A percentile compares a stretch with the other conserved stretches of the same genome.
Conservation (phyloP, 2,113 vertebrate species). For the Paradoxurus hermaphroditus region DNA sequence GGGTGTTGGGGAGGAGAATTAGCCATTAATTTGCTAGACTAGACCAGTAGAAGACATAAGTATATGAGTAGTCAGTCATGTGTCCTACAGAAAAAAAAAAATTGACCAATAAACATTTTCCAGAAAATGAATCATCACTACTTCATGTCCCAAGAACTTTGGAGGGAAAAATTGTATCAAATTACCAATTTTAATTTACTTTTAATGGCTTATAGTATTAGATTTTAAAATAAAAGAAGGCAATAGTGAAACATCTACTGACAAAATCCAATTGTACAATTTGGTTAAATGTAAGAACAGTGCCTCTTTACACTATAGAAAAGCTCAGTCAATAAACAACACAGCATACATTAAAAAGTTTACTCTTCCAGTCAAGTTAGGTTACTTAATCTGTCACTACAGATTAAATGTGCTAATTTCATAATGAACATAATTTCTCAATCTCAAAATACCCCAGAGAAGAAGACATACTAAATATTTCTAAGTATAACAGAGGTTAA, state of each 20-base stretch:
- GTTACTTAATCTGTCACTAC: neutral
- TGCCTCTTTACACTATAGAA: neutral
- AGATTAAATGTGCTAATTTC: constrained; percentile 4
- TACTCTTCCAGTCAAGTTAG: neutral
- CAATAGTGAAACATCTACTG: neutral
- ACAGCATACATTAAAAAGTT: neutral
- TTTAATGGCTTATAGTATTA: constrained; percentile 1
- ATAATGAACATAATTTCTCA: constrained; percentile 12
- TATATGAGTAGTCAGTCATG: neutral
- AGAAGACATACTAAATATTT: constrained; percentile 15
- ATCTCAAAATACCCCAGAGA: neutral
- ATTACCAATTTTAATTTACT: constrained; percentile 37
- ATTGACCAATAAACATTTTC: constrained; percentile 5
- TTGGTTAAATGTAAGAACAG: neutral
- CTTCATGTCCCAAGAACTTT: neutral
- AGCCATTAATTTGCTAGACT: neutral
- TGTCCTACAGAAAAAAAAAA: neutral
- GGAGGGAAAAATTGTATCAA: constrained; percentile 5
- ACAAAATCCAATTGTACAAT: neutral
- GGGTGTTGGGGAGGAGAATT: neutral
- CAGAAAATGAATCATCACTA: constrained; percentile 9
- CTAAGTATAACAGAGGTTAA: neutral
- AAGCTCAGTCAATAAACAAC: neutral
- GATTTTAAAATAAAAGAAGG: constrained; percentile 24
- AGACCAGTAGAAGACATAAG: neutral